phyloP scores from a whole-genome alignment of 1,140 invertebrate genomes.

The Papilio glaucus region DNA sequence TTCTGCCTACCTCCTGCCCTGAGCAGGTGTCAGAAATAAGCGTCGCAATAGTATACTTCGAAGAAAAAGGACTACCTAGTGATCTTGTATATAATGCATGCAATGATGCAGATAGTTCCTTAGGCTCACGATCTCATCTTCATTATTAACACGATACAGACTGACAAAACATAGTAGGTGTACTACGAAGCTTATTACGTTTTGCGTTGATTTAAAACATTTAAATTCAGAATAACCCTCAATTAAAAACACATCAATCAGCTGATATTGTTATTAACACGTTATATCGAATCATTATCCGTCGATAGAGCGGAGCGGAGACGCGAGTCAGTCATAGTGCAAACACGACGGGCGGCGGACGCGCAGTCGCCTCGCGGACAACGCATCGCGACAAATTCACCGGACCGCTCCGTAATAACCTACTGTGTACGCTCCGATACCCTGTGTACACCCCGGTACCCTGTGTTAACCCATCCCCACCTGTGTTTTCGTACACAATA shows the following conservation, averaged over 20 bases:
- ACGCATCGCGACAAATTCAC: constrained; percentile 50
- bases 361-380: constrained; percentile 47
- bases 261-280: constrained; percentile 1
- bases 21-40: too few relatives aligned
- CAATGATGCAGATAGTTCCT: too few relatives aligned
- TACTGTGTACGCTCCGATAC: background rate
- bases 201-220: background rate
- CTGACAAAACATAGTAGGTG: background rate
- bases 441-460: constrained; percentile 16
- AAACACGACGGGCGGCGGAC: constrained; percentile 57
- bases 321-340: constrained; percentile 54
- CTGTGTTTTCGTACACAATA: constrained; percentile 18
- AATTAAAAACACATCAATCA: background rate
- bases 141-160: background rate
- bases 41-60: too few relatives aligned
- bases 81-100: background rate
- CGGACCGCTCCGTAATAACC: constrained; percentile 64
- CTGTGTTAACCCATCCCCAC: constrained; percentile 20
- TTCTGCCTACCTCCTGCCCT: background rate
- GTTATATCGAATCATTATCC: background rate
- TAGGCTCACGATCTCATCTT: too few relatives aligned
- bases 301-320: constrained; percentile 14
- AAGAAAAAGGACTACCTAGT: too few relatives aligned
- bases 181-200: background rate
- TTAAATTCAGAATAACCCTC: background rate